phyloP scores from a whole-genome alignment of 2,888 invertebrate genomes.

The Leucozona laternaria region DNA sequence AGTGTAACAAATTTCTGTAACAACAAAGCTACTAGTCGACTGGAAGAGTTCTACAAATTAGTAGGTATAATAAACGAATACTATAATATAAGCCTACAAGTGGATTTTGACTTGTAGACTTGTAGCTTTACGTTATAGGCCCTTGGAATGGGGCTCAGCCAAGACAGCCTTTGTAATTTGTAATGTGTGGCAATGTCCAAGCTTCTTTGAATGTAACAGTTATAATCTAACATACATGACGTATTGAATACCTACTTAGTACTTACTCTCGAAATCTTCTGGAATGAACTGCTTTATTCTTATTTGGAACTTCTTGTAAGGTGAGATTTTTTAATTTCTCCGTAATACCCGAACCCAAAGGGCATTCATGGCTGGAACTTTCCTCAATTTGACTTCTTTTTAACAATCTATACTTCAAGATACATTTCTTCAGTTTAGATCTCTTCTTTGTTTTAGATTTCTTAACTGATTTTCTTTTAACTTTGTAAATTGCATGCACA shows the following conservation, averaged over 20 bases:
- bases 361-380: neutral
- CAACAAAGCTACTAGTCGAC: too few relatives aligned
- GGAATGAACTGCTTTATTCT: constrained; percentile 77
- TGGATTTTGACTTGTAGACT: too few relatives aligned
- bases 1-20: too few relatives aligned
- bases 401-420: constrained; percentile 32
- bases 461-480: neutral
- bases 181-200: too few relatives aligned
- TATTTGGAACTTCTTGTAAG: neutral
- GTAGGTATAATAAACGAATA: too few relatives aligned
- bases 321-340: constrained; percentile 5
- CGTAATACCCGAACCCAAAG: neutral
- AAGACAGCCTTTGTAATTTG: too few relatives aligned
- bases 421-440: constrained; percentile 44
- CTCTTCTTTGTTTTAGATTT: neutral
- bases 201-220: too few relatives aligned
- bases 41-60: too few relatives aligned
- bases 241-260: neutral
- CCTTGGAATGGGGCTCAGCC: too few relatives aligned
- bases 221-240: too few relatives aligned
- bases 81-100: too few relatives aligned
- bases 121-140: too few relatives aligned
- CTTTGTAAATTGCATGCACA: constrained; percentile 14
- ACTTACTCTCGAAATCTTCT: constrained; percentile 80
- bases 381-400: constrained; percentile 3